phyloP scores from a whole-genome alignment of 2,113 vertebrate species.

The Toxostoma redivivum region DNA sequence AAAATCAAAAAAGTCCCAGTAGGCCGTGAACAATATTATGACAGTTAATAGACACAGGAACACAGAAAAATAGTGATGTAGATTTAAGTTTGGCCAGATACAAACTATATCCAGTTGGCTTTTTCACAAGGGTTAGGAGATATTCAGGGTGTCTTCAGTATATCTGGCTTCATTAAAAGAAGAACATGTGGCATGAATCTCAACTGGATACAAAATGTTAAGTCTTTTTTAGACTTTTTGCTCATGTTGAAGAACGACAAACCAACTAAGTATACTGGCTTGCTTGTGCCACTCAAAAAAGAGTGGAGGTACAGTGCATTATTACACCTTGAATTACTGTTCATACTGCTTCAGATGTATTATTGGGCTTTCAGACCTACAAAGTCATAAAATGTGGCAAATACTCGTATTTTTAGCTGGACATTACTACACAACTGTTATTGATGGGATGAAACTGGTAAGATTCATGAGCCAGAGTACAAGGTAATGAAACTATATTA shows the following conservation, averaged over 20 bases:
- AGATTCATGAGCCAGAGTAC: not conserved
- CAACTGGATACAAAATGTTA: constrained; percentile 36
- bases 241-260: not conserved
- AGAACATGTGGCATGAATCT: not conserved
- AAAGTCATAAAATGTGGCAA: not conserved
- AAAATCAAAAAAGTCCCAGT: not conserved
- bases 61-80: not conserved
- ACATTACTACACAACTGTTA: not conserved
- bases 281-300: not conserved
- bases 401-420: not conserved
- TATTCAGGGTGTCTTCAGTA: not conserved
- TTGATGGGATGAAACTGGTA: not conserved
- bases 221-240: not conserved
- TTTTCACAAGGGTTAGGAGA: constrained; percentile 8
- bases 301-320: not conserved
- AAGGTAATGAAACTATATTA: not conserved
- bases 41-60: not conserved
- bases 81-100: not conserved
- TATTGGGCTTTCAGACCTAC: not conserved
- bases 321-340: not conserved
- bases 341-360: not conserved
- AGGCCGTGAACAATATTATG: not conserved
- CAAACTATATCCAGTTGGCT: not conserved
- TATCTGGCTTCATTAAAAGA: constrained; percentile 39
- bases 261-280: not conserved